A percentile compares a stretch with the other conserved stretches of the same genome.
These are phyloP conservation scores for Corvus cornix DNA, from an alignment of 2,113 vertebrate species.

Conservation along the genomic window DNA sequence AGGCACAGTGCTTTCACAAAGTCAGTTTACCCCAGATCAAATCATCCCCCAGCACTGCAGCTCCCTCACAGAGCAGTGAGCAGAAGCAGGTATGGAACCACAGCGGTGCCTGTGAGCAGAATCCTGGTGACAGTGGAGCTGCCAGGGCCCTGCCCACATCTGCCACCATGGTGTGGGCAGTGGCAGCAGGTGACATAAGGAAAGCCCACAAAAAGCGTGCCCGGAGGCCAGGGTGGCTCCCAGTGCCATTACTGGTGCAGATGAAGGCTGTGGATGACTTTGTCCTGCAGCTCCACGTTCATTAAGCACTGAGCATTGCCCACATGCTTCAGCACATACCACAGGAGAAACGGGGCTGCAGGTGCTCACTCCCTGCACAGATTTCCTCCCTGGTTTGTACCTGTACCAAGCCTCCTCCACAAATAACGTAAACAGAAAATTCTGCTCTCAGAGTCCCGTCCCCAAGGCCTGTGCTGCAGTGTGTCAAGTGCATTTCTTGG, in stretches of 20 bases:
- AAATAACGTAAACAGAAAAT: not conserved
- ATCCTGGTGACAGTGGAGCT: not conserved
- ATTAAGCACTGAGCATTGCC: not conserved
- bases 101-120: accelerated
- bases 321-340: not conserved
- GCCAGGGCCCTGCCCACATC: not conserved
- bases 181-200: not conserved
- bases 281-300: not conserved
- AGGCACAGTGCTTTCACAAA: not conserved
- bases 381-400: not conserved
- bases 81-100: not conserved
- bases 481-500: not conserved
- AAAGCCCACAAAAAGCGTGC: not conserved
- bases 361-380: not conserved
- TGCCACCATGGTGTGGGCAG: not conserved
- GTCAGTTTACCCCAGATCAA: accelerated
- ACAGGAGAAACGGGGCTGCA: not conserved
- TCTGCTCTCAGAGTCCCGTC: not conserved
- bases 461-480: not conserved
- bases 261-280: not conserved
- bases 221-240: not conserved
- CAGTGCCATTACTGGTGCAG: not conserved
- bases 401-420: not conserved
- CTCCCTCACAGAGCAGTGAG: not conserved
- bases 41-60: not conserved